phyloP scores from a whole-genome alignment of 2,888 invertebrate species.

The Dasypogon diadema region DNA sequence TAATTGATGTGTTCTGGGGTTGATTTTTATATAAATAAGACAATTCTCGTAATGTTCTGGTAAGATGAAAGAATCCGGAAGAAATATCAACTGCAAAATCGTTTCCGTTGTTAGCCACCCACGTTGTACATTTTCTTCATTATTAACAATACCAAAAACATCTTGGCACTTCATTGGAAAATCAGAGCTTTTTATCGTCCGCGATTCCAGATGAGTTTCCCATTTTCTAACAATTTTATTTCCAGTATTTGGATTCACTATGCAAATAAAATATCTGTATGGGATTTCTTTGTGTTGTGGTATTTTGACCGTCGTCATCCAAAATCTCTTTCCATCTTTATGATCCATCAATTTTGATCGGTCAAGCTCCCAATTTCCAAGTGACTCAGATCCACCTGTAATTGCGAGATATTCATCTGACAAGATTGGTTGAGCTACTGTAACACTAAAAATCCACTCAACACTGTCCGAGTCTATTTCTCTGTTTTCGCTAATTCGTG shows the following conservation, averaged over 20 bases:
- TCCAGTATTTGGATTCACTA: constrained; percentile 72
- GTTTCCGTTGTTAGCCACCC: constrained; percentile 90
- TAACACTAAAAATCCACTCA: constrained; percentile 67
- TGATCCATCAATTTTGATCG: constrained; percentile 72
- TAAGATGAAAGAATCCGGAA: constrained; percentile 80
- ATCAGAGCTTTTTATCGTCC: constrained; percentile 72
- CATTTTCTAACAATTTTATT: constrained; percentile 77
- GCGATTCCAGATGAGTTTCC: constrained; percentile 82
- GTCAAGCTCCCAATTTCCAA: constrained; percentile 80
- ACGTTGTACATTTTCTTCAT: constrained; percentile 74
- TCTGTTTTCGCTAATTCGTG: neutral
- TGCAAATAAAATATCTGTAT: constrained; percentile 83
- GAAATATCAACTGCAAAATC: constrained; percentile 86
- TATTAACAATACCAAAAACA: constrained; percentile 77
- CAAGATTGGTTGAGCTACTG: constrained; percentile 69
- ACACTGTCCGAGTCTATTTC: no score
- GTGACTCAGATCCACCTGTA: constrained; percentile 74
- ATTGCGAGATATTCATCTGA: constrained; percentile 77
- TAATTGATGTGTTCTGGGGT: constrained; percentile 74
- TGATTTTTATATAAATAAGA: constrained; percentile 76
- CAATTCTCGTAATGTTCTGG: constrained; percentile 66
- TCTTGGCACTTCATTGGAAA: constrained; percentile 67
- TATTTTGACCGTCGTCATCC: constrained; percentile 76
- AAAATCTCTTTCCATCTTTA: no score
- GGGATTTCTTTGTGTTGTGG: constrained; percentile 77